These are phyloP conservation scores for Achatina immaculata DNA, from an alignment of 1,140 invertebrate genomes.

Conservation along the genomic window DNA sequence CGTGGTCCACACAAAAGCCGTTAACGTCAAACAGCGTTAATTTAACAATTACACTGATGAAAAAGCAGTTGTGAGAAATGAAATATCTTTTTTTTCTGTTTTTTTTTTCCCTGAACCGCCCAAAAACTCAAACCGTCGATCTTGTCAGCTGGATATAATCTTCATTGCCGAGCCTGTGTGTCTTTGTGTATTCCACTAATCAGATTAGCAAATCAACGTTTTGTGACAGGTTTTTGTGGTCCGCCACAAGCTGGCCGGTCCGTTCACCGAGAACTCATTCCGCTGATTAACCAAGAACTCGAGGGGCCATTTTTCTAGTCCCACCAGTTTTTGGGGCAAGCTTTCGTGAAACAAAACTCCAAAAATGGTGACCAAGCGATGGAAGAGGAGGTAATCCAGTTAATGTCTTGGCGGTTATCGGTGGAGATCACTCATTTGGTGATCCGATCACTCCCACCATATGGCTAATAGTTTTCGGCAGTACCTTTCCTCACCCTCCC, in stretches of 20 bases:
- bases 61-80: neutral
- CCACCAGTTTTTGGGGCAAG: too few species aligned
- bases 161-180: neutral
- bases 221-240: neutral
- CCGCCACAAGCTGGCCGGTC: neutral
- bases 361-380: neutral
- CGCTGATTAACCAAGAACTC: slow-evolving; percentile 4
- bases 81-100: too few species aligned
- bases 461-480: slow-evolving; percentile 32
- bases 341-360: neutral
- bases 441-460: slow-evolving; percentile 28
- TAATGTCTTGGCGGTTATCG: slow-evolving; percentile 26
- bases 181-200: slow-evolving; percentile 3
- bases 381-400: slow-evolving; percentile 22
- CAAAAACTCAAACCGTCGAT: too few species aligned
- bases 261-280: slow-evolving; percentile 9
- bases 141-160: neutral
- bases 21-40: neutral
- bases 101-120: too few species aligned
- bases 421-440: slow-evolving; percentile 19
- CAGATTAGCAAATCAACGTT: slow-evolving; percentile 15
- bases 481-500: neutral
- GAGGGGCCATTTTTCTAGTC: neutral
- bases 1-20: neutral
- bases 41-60: slow-evolving; percentile 1